Base-by-base conservation (phyloP, 2,888 invertebrate genomes). In the Nemurella pictetii region DNA sequence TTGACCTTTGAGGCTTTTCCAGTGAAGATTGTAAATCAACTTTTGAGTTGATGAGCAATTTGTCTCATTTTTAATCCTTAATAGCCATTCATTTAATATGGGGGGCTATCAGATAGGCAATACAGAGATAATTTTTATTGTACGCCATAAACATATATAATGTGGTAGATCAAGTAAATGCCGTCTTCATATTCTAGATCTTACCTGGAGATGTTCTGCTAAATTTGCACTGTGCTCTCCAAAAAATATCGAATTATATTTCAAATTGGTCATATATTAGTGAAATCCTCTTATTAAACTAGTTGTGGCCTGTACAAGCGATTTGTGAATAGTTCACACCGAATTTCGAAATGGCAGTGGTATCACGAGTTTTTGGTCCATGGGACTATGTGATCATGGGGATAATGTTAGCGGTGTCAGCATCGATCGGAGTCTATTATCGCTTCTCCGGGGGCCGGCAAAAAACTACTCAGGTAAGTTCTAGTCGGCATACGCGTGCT, bases 391-490 rank as follows among this genome's bases (percentile, higher is more conserved):
- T 93, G 12, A 95, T 97, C 32, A 93, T 97, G 90, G 93, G 91
- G 0, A 88, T 93, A 0, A 95, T 96, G 86, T 92, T 97, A 88
- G 84, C 93, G 5, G 92, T 94, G 27, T 97, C 97, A 0, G 92
- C 96, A 0, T 90, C 91, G 0, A 97, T 97, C 87, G 97, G 97
- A 5, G 88, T 97, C 77, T 97, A 96, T 89, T 97, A 96, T 89
- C 93, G 96, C 86, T 94, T 97, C 88, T 95, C 95, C 26, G 97
- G 97, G 30, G 96, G 96, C 7, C 94, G 94, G 89, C 97, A 97
- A 89, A 95, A 94, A 90, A 97, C 97, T 0, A 94, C 95, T 85
- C 93, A 95, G 91, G 95, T 95, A 90, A 88, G 88, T 74, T 74
- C 26, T 74, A 74, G n/a, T 9, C 15, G 5, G 15, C 35, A 7